Evolutionary conservation across 2,888 invertebrate genomes (phyloP), one percentile per base, ranked within the genome.

Genomic region (Gerris lacustris): DNA sequence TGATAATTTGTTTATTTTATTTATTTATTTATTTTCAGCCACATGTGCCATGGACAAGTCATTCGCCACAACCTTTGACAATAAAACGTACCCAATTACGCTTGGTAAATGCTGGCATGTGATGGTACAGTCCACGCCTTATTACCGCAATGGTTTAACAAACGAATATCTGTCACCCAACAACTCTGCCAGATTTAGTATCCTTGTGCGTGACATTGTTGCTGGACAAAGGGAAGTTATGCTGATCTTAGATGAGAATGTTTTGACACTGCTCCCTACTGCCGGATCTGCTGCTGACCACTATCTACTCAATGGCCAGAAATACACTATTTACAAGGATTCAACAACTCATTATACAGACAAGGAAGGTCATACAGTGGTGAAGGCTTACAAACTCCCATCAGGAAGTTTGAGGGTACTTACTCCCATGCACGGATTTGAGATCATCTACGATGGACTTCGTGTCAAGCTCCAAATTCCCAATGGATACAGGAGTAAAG

Each of bases 31-130:
- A 63, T 73, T 80, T 80, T 72, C 79, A 88, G 88, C 84, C 67
- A 82, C 81, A 76, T 90, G 90, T 77, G 81, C 84, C 6, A 79
- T 90, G 64, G 88, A 89, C 74, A 81, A 83, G 45, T 82, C 80
- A 68, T 80, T 80, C 69, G 82, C 85, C 68, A 83, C 80, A 74
- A 89, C 89, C 2, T 89, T 89, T 80, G 88, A 89, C 80, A 84
- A 86, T 77, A 84, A 82, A 64, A 82, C 83, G 47, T 88, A 86
- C 78, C 81, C 84, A 11, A 82, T 86, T 75, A 79, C 82, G 45
- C 76, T 82, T 77, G 80, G 83, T 77, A 76, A 81, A 66, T 83
- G 84, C 45, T 89, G 88, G 87, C 86, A 88, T 75, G 76, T 75
- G 45, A 67, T 71, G 68, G 70, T 73, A 68, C 70, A 68, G 63